phyloP scores from a whole-genome alignment of 2,888 invertebrate genomes.

The Dastarcus helophoroides region DNA sequence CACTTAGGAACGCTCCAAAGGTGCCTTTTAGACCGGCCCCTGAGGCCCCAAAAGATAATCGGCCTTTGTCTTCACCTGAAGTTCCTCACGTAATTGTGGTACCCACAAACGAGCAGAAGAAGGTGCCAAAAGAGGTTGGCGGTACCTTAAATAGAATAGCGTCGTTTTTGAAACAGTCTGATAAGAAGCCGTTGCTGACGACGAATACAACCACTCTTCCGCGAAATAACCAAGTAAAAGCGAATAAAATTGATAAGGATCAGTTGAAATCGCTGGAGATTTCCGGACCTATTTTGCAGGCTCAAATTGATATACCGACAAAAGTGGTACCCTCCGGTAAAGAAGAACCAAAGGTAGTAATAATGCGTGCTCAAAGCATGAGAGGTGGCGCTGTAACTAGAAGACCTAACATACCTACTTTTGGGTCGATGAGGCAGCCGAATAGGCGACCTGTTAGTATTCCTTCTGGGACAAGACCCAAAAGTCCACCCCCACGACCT shows the following conservation, averaged over 20 bases:
- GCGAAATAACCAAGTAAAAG: slow-evolving; percentile 46
- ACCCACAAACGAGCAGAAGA: slow-evolving; percentile 21
- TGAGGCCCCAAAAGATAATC: slow-evolving; percentile 20
- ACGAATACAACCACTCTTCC: slow-evolving; percentile 47
- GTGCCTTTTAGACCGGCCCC: slow-evolving; percentile 52
- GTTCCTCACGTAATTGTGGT: slow-evolving; percentile 31
- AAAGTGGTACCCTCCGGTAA: slow-evolving; percentile 49
- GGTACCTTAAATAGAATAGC: slow-evolving; percentile 59
- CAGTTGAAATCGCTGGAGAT: slow-evolving; percentile 66
- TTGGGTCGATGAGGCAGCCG: slow-evolving; percentile 73
- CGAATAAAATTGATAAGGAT: slow-evolving; percentile 58
- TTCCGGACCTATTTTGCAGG: slow-evolving; percentile 70
- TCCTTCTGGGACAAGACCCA: slow-evolving; percentile 54
- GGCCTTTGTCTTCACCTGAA: slow-evolving; percentile 41
- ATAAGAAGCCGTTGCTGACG: slow-evolving; percentile 43
- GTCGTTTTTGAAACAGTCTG: slow-evolving; percentile 57
- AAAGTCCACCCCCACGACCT: slow-evolving; percentile 65
- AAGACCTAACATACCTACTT: slow-evolving; percentile 57
- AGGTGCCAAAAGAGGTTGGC: slow-evolving; percentile 23
- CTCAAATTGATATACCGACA: slow-evolving; percentile 49
- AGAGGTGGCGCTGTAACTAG: slow-evolving; percentile 37
- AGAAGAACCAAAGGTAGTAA: slow-evolving; percentile 47
- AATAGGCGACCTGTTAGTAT: slow-evolving; percentile 66
- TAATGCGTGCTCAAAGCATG: slow-evolving; percentile 76
- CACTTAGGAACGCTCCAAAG: slow-evolving; percentile 48